Evolutionary conservation across 2,113 vertebrate species (phyloP).

Genomic region (Parotia lawesii): DNA sequence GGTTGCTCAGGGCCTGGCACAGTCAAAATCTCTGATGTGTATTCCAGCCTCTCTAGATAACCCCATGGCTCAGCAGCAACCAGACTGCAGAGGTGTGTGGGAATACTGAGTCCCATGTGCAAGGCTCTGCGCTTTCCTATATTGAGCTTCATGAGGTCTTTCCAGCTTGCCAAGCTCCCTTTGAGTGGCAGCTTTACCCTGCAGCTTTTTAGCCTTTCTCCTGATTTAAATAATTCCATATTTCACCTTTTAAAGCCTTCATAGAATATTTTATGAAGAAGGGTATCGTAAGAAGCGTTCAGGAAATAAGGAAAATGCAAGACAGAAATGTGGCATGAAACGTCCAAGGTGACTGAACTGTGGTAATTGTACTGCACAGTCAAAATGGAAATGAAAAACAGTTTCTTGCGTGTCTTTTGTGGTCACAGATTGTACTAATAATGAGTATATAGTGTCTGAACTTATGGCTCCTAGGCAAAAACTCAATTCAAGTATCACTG

Average conservation of each 20-base stretch:
- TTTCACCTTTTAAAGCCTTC: constrained; percentile 19
- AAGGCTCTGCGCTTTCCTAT: background rate
- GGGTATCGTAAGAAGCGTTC: background rate
- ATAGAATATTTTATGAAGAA: background rate
- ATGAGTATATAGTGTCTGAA: background rate
- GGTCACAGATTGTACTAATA: background rate
- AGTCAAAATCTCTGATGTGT: rapidly evolving
- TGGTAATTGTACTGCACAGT: background rate
- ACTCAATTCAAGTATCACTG: background rate
- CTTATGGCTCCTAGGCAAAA: background rate
- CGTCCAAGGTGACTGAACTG: background rate
- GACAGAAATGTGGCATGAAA: background rate
- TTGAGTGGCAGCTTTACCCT: constrained; percentile 1
- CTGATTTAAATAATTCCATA: constrained; percentile 5
- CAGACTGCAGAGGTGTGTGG: background rate
- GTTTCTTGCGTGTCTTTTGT: background rate
- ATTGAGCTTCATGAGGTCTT: background rate
- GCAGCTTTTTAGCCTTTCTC: constrained; percentile 5
- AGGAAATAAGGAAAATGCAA: background rate
- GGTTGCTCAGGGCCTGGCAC: background rate
- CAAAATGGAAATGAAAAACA: background rate
- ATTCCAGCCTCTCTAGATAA: background rate
- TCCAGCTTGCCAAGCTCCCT: background rate
- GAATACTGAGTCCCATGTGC: background rate
- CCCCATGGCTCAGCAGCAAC: background rate